Conservation (phyloP, 2,888 invertebrate species). For the Halocaridina rubra region DNA sequence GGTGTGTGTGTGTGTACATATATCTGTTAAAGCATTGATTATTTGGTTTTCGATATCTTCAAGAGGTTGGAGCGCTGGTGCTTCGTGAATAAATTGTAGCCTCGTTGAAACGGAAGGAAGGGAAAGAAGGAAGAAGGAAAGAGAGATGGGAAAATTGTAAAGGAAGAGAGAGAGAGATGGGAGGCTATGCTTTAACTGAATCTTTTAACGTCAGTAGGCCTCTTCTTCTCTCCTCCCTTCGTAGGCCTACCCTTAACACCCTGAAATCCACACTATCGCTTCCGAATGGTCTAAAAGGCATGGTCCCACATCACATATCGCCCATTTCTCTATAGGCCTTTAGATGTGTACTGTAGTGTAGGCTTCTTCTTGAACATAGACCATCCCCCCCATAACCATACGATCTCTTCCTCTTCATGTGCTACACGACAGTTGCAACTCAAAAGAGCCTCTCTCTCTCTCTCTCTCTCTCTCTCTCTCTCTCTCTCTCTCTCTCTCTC, state of each 20-base stretch:
- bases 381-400: neutral
- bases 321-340: neutral
- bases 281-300: neutral
- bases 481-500: slow-evolving; percentile 1
- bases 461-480: neutral
- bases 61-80: no score
- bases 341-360: neutral
- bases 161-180: neutral
- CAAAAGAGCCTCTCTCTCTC: neutral
- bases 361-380: no score
- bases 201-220: no score
- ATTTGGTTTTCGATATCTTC: no score
- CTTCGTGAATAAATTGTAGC: no score
- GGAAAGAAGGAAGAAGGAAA: neutral
- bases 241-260: neutral
- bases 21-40: no score
- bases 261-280: neutral
- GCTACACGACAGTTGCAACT: neutral
- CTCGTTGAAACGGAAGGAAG: neutral
- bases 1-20: no score
- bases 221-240: neutral
- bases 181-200: no score
- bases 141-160: neutral
- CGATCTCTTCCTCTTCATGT: neutral
- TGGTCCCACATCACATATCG: neutral